Base-by-base conservation (phyloP, 2,797 vertebrate genomes). In the Hydrocynus forskahlii region DNA sequence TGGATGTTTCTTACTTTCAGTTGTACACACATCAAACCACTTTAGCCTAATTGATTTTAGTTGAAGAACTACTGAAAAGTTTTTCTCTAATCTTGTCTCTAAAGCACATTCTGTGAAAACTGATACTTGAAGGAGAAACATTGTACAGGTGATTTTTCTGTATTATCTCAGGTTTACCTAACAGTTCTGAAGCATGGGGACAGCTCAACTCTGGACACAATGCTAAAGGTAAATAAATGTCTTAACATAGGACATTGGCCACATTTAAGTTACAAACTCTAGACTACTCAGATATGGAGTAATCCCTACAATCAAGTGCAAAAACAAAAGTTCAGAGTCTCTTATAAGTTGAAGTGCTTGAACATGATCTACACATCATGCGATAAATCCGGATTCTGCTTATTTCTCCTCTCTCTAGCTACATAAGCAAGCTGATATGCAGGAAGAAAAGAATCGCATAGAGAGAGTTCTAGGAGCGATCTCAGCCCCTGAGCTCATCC, bases 391-490 rank as follows among this genome's bases (percentile, higher is more conserved):
- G 3, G 17, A 1, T 5, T 80, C 12, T 23, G 7, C 19, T 62
- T 57, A 7, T 66, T 48, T 69, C n/a, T 35, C 9, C 55, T 40
- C 21, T 71, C 13, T 68, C 9, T 68, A 99, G 98, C 97, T 99
- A 83, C 98, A 99, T 93, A 99, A 98, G 88, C 97, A 96, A 88
- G 97, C 98, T 0, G 98, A 99, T 92, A 98, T 99, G 97, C 97
- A 99, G 90, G 98, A 99, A 92, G 98, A 99, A 93, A 99, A 95
- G 93, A 99, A 98, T 85, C 93, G 97, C 5, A 99, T 99, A 43
- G 97, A 99, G 88, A 94, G 97, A 86, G 97, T 99, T 60, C 95
- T 99, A 5, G 97, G 98, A 9, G 96, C 97, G 89, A 97, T 99
- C 91, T 94, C 95, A 8, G 94, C 95, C 57, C 96, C 97, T 1